Conservation (phyloP, 2,888 invertebrate species). For the Brachypterus glaber region DNA sequence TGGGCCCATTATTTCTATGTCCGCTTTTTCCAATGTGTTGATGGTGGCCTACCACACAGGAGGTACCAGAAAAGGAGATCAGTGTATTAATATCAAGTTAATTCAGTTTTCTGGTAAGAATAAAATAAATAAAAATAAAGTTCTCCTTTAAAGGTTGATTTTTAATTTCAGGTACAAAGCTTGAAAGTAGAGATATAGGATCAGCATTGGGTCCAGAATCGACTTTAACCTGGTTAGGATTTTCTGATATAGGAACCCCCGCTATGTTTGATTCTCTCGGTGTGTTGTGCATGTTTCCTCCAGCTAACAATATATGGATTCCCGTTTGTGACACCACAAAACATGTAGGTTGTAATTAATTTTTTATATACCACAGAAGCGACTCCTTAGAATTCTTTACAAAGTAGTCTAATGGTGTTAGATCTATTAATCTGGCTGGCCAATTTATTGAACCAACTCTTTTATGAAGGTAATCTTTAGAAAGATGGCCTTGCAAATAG, state of each 20-base stretch:
- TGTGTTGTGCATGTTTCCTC: constrained; percentile 59
- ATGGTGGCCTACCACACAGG: constrained; percentile 59
- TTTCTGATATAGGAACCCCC: constrained; percentile 74
- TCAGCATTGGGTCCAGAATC: constrained; percentile 59
- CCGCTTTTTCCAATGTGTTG: constrained; percentile 52
- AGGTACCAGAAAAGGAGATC: constrained; percentile 43
- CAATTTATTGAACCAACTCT: too few species aligned
- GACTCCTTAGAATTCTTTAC: too few species aligned
- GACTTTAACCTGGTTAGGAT: constrained; percentile 67
- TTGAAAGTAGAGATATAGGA: constrained; percentile 46
- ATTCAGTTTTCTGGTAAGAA: constrained; percentile 41
- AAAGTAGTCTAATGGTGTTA: too few species aligned
- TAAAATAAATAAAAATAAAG: not conserved
- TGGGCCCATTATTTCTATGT: constrained; percentile 62
- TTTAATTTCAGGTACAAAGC: constrained; percentile 14
- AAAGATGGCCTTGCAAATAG: too few species aligned
- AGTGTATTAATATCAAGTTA: constrained; percentile 46
- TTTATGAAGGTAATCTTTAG: too few species aligned
- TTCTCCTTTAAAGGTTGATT: constrained; percentile 1
- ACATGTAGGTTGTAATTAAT: constrained; percentile 60
- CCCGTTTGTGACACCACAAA: constrained; percentile 67
- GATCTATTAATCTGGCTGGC: too few species aligned
- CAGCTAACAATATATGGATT: constrained; percentile 65
- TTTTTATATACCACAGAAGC: too few species aligned
- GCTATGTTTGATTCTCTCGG: constrained; percentile 69